Conservation (phyloP, 2,113 vertebrate species). For the Menura novaehollandiae region DNA sequence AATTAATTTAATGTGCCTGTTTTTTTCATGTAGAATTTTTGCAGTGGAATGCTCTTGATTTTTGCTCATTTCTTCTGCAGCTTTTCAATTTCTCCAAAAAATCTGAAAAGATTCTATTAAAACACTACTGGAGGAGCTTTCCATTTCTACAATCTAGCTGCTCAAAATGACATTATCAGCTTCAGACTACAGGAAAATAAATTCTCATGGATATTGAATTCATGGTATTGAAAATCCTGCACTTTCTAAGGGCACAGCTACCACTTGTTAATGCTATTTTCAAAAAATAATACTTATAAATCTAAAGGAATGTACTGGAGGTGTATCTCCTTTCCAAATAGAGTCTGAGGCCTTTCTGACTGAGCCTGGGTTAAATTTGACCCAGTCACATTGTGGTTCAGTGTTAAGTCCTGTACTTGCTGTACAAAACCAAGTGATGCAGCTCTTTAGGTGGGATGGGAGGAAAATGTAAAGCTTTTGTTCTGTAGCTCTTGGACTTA, state of each 20-base stretch:
- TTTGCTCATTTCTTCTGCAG: neutral
- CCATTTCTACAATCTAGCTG: rapidly evolving
- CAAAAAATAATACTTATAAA: neutral
- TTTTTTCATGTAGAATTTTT: neutral
- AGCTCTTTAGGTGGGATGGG: neutral
- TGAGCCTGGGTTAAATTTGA: neutral
- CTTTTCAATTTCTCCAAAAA: neutral
- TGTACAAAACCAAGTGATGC: neutral
- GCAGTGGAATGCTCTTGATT: neutral
- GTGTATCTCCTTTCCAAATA: neutral
- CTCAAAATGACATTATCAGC: neutral
- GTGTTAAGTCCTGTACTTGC: neutral
- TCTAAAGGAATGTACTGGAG: neutral
- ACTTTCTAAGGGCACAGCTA: neutral
- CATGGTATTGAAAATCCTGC: neutral
- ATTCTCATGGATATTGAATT: neutral
- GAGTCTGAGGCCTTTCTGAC: neutral
- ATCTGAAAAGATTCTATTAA: neutral
- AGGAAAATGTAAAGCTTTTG: neutral
- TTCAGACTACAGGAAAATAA: neutral
- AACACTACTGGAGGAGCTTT: neutral
- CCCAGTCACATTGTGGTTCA: neutral
- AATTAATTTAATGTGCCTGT: neutral
- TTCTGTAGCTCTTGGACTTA: neutral
- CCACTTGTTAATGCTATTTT: neutral